Percentiles rank a stretch among this genome's conserved stretches.
Conservation (phyloP, 2,113 vertebrate species). For the Taurulus bubalis region DNA sequence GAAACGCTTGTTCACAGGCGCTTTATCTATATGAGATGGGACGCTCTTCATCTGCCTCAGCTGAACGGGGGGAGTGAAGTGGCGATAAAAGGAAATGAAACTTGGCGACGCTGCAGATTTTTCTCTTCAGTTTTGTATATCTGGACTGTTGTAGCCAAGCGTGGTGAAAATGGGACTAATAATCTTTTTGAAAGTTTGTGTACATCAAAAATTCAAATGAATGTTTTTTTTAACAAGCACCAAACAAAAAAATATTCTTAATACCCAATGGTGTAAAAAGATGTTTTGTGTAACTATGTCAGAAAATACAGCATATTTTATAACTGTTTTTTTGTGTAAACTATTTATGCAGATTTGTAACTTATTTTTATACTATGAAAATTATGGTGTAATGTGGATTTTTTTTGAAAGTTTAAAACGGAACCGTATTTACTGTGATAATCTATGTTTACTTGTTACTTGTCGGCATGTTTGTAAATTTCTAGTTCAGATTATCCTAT, state of each 20-base stretch:
- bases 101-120: conserved; percentile 21
- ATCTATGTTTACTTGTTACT: conserved; percentile 49
- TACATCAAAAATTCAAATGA: conserved; percentile 51
- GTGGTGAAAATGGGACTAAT: conserved; percentile 38
- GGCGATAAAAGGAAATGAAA: conserved; percentile 48
- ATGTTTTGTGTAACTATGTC: conserved; percentile 57
- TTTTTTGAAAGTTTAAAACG: conserved; percentile 69
- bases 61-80: conserved; percentile 42
- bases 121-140: conserved; percentile 37
- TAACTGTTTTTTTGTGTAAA: conserved; percentile 86
- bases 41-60: conserved; percentile 48
- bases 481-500: conserved; percentile 47
- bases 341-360: conserved; percentile 97
- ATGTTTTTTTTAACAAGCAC: conserved; percentile 40
- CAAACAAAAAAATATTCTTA: conserved; percentile 45
- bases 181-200: conserved; percentile 13
- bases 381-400: conserved; percentile 87
- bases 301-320: conserved; percentile 67
- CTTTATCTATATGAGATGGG: conserved; percentile 54
- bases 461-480: conserved; percentile 41
- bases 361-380: conserved; percentile 96
- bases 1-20: conserved; percentile 39
- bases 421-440: conserved; percentile 70
- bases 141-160: conserved; percentile 37
- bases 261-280: conserved; percentile 42